These are phyloP conservation scores for Hanleya hanleyi DNA, from an alignment of 2,888 invertebrate species.

Conservation along the genomic window DNA sequence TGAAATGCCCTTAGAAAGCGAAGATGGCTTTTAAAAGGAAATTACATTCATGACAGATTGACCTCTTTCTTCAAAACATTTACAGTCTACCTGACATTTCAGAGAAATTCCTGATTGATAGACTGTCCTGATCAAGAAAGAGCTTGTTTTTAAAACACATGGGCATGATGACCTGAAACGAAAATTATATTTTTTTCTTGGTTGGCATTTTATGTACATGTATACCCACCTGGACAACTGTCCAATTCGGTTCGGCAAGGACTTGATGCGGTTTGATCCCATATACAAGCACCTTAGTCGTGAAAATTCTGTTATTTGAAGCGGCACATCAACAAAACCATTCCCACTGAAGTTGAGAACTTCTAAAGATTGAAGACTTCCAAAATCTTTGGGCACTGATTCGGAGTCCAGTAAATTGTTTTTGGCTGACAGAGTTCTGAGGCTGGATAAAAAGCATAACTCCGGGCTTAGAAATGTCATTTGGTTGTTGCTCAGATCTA, in stretches of 20 bases:
- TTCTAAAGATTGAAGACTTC: conserved; percentile 79
- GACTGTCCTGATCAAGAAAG: too few relatives aligned
- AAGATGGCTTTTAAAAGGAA: too few relatives aligned
- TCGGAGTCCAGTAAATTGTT: conserved; percentile 90
- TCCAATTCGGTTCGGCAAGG: conserved; percentile 87
- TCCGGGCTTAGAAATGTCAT: conserved; percentile 85
- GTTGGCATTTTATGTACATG: too few relatives aligned
- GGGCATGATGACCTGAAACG: too few relatives aligned
- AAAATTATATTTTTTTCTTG: too few relatives aligned
- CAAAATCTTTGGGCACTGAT: conserved; percentile 91
- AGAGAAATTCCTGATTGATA: too few relatives aligned
- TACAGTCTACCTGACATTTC: too few relatives aligned
- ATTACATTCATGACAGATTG: too few relatives aligned
- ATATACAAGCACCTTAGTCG: conserved; percentile 89
- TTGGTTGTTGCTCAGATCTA: conserved; percentile 92
- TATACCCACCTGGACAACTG: conserved; percentile 80
- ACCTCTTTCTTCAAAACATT: too few relatives aligned
- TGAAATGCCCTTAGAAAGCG: too few relatives aligned
- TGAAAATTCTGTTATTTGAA: conserved; percentile 86
- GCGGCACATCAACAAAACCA: conserved; percentile 85
- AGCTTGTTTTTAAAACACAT: too few relatives aligned
- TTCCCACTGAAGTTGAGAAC: conserved; percentile 98
- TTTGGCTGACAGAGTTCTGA: conserved; percentile 86
- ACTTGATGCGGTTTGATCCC: conserved; percentile 88
- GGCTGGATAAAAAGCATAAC: conserved; percentile 81